These are phyloP conservation scores for Diaprepes abbreviatus DNA, from an alignment of 2,888 invertebrate species.

Conservation along the genomic window DNA sequence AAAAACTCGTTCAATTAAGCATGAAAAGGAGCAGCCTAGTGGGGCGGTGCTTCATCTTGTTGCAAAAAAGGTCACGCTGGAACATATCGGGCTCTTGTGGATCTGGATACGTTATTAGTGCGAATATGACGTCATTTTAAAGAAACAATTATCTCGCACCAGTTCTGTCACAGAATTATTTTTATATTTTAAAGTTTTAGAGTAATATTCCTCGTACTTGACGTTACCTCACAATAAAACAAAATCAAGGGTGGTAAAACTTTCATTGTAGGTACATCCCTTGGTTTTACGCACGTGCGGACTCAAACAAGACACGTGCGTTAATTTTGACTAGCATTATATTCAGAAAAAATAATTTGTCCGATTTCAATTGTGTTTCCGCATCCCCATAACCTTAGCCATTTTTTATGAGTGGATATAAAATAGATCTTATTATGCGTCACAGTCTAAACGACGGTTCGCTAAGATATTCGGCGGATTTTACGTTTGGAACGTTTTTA, in stretches of 20 bases:
- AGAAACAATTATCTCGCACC: too few species aligned
- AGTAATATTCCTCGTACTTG: too few species aligned
- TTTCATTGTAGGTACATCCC: conserved; percentile 20
- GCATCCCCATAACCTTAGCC: conserved; percentile 5
- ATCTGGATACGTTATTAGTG: too few species aligned
- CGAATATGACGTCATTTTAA: too few species aligned
- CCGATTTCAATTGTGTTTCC: conserved; percentile 28
- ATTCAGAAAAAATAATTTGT: conserved; percentile 40
- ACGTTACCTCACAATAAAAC: neutral
- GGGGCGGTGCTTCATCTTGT: too few species aligned
- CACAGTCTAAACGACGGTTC: neutral
- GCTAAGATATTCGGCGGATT: neutral
- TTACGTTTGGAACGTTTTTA: neutral
- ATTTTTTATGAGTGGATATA: conserved; percentile 23
- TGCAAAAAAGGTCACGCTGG: too few species aligned
- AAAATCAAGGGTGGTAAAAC: conserved; percentile 15
- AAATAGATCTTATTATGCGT: neutral
- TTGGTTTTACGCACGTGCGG: conserved; percentile 43
- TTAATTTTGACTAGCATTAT: conserved; percentile 41
- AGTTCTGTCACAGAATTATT: too few species aligned
- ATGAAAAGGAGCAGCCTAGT: too few species aligned
- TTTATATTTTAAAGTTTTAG: too few species aligned
- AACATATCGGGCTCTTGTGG: too few species aligned
- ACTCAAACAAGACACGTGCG: conserved; percentile 37
- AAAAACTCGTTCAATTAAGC: too few species aligned